Evolutionary conservation across 2,113 vertebrate species (phyloP), one percentile per base, ranked within the genome.

Genomic region (Strigops habroptila): DNA sequence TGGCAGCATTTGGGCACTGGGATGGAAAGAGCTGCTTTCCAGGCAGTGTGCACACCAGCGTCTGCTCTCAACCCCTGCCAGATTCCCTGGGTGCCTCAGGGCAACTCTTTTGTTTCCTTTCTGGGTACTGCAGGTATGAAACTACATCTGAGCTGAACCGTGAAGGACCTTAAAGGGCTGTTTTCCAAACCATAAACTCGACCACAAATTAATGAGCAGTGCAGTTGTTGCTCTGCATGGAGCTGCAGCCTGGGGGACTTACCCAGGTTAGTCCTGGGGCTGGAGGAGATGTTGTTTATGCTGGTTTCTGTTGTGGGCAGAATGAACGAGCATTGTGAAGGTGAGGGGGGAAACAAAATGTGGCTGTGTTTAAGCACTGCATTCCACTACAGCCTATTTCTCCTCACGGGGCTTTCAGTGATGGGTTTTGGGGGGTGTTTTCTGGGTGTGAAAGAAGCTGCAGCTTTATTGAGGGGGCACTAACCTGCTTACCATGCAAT

Each of bases 121-220:
- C 57, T 85, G 95, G 59, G 53, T 86, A 60, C 86, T 71, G 44
- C 57, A 90, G 88, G 81, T 95, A 89, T 48, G 93, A 87, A 95
- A 91, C 35, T 52, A 3, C 52, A 93, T 68, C 93, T 76, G 90
- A 95, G 69, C 86, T 94, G 88, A 92, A 90, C 88, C 63, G 2
- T 93, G 93, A 94, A 93, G 93, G 94, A 89, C 83, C 92, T 93
- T 64, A 75, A 95, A 94, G 88, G 86, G 93, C 93, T 95, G 74
- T 65, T 94, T 93, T 93, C 80, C 90, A 94, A 94, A 82, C 65
- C 88, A 48, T 80, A 28, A 94, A 79, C 84, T 81, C 4, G 12
- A 48, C 67, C 84, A 24, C 86, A 90, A 49, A 28, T 78, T 69
- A 91, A 91, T 1, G 57, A 93, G 83, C 80, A 22, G 79, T 19